Base-by-base conservation (phyloP, 2,797 vertebrate species). In the Schizopygopsis malacanthus region DNA sequence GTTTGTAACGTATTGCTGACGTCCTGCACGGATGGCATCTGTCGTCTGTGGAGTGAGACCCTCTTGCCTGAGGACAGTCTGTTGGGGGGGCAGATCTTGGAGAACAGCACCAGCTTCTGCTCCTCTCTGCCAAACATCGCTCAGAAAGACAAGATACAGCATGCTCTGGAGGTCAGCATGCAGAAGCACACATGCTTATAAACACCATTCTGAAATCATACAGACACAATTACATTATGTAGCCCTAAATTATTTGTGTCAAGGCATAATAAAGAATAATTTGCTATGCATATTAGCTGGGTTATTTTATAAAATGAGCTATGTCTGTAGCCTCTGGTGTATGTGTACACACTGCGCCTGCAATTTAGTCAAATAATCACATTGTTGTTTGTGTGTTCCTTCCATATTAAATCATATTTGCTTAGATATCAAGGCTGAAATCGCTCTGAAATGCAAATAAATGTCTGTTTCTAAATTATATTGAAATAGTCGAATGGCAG, bases 1-100 rank as follows among this genome's bases (percentile, higher is more conserved):
- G 97, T 99, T 82, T 99, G 97, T 94, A 99, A 99, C n/a, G 98
- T 98, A 88, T 84, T 99, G 88, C 93, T 99, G 90, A 99, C 98
- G 0, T 99, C 98, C 5, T 99, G 98, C 86, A 96, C 97, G 50
- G 98, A 99, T 83, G 98, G 98, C 25, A 95, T 99, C 91, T 99
- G 98, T 92, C 96, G 98, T 79, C 91, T 99, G 65, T 99, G 98
- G 98, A 97, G 97, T 22, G 98, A 99, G 93, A 99, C 98, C 0
- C 87, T 99, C 85, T 90, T 99, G 70, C 98, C 98, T 0, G 98
- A 99, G 92, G 98, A 99, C 90, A 96, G 96, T 88, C 95, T 99
- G 84, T 94, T 99, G 7, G 98, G 97, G 43, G 98, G 98, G 80
- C 98, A 99, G 93, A 98, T 99, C 92, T 96, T 97, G 67, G 97